These are phyloP conservation scores for Eucera pruinosa DNA, from an alignment of 2,888 invertebrate species.

Conservation along the genomic window DNA sequence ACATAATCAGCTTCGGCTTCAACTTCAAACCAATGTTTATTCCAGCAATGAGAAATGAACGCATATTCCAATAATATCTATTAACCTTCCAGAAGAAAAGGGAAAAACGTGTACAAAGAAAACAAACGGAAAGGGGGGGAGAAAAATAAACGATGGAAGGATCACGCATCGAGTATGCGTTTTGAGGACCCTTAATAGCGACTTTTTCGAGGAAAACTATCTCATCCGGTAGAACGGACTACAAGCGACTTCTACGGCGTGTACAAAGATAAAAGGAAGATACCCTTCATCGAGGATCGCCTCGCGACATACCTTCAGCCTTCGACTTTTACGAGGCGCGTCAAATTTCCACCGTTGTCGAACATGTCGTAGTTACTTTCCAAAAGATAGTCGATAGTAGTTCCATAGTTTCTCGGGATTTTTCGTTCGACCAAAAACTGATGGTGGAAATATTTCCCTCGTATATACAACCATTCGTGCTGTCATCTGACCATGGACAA, in stretches of 20 bases:
- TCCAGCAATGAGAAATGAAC: neutral
- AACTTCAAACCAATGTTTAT: neutral
- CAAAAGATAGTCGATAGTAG: conserved; percentile 47
- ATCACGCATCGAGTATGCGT: conserved; percentile 24
- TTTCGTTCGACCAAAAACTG: neutral
- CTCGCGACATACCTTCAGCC: conserved; percentile 39
- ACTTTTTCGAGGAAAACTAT: conserved; percentile 60
- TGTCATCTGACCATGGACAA: conserved; percentile 8
- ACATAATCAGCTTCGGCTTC: neutral
- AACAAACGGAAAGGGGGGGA: neutral
- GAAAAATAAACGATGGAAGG: conserved; percentile 10
- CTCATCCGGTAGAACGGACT: conserved; percentile 45
- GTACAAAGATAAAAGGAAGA: conserved; percentile 60
- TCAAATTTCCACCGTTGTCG: conserved; percentile 58
- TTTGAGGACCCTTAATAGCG: conserved; percentile 46
- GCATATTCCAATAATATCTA: neutral
- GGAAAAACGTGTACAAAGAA: neutral
- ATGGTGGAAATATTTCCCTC: conserved; percentile 17
- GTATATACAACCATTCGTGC: conserved; percentile 6
- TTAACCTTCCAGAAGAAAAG: too few species aligned
- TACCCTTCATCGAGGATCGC: conserved; percentile 49
- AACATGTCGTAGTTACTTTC: conserved; percentile 36
- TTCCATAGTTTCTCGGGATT: conserved; percentile 16
- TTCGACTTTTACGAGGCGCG: conserved; percentile 59
- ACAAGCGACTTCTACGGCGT: conserved; percentile 34